Percentiles rank a stretch among this genome's conserved stretches.
These are phyloP conservation scores for Sycobia sp. DNA, from an alignment of 1,140 invertebrate genomes.

Conservation along the genomic window DNA sequence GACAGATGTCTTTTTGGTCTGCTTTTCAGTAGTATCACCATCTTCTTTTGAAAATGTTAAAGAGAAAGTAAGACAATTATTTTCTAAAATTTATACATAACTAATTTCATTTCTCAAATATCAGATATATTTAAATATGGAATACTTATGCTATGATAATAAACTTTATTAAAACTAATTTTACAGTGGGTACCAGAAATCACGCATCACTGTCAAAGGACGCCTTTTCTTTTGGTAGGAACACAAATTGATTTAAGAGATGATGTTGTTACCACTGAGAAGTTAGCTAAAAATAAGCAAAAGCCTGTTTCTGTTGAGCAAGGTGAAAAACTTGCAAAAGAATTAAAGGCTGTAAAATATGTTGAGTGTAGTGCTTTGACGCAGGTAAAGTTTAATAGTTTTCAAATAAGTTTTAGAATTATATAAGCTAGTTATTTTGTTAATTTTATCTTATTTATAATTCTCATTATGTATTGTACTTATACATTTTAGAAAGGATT, in stretches of 20 bases:
- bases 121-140: too few relatives aligned
- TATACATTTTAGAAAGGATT: constrained; percentile 84
- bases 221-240: constrained; percentile 95
- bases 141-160: neutral
- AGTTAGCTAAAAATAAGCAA: constrained; percentile 98
- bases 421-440: neutral
- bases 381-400: constrained; percentile 68
- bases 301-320: constrained; percentile 95
- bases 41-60: constrained; percentile 99
- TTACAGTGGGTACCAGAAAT: constrained; percentile 98
- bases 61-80: constrained; percentile 81
- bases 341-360: constrained; percentile 98
- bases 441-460: too few relatives aligned
- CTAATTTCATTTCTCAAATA: constrained; percentile 8
- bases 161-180: constrained; percentile 5
- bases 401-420: too few relatives aligned
- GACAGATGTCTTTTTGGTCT: constrained; percentile 97
- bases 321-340: constrained; percentile 95
- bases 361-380: constrained; percentile 98
- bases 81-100: constrained; percentile 2
- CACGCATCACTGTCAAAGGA: constrained; percentile 98
- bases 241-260: constrained; percentile 98
- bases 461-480: too few relatives aligned
- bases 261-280: constrained; percentile 93
- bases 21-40: constrained; percentile 97